Evolutionary conservation across 2,888 invertebrate species (phyloP), one percentile per base, ranked within the genome.

Genomic region (Ophion slaviceki): DNA sequence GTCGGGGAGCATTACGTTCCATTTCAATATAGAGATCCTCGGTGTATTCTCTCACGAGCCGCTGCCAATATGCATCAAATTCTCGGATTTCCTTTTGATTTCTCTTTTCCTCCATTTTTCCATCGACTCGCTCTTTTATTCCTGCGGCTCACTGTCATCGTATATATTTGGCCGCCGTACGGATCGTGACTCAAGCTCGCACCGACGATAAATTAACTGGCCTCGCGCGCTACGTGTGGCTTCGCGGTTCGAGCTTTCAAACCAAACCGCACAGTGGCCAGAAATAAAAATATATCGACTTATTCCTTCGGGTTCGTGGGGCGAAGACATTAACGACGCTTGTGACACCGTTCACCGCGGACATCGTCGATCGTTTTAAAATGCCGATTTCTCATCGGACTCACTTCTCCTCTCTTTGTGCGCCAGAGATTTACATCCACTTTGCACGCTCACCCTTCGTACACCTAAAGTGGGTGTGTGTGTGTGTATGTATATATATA

Each of bases 251-350:
- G 59, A 45, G 14, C 32, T 14, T 67, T 67, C 57, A 53, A 32
- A 32, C n/a, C 57, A 14, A n/a, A 62, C 59, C 53, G 28, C 83
- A 80, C 70, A 53, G 83, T 80, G 83, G 83, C 79, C 62, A 70
- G 68, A 45, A 79, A 84, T 83, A 74, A 80, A 84, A 84, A 83
- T 74, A 83, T 74, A 82, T 74, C 79, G 20, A 62, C 68, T 61
- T 68, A 40, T 64, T 84, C 75, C 32, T 36, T n/a, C 20, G 75
- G 62, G 70, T 62, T 32, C 20, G 45, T 57, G 70, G 57, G 32
- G 68, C 83, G 64, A 70, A 79, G 79, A 80, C 79, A 70, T 84
- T 84, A 84, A 80, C 79, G 75, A 84, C 70, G 74, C 62, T 79
- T 75, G 74, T 75, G 83, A 83, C 79, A 83, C 74, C 79, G 74